Evolutionary conservation across 2,888 invertebrate genomes (phyloP).

Genomic region (Myathropa florea): DNA sequence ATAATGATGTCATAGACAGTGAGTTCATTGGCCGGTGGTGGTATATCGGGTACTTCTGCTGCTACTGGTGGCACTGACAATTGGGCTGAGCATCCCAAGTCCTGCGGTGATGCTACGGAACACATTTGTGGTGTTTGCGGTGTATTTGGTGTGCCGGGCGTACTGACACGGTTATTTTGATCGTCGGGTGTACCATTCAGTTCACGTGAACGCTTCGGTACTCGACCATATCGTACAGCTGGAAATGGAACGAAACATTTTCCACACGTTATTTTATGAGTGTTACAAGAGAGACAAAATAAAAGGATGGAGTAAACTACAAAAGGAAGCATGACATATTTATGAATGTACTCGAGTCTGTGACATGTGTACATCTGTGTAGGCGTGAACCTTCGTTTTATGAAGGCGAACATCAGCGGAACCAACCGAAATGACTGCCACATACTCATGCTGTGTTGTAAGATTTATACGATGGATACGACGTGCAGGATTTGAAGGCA

Average conservation of each 20-base stretch:
- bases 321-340: background rate
- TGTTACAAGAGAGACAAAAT: no score
- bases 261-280: background rate
- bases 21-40: constrained; percentile 81
- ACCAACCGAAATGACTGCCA: no score
- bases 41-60: constrained; percentile 63
- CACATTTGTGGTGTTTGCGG: constrained; percentile 82
- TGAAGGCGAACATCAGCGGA: no score
- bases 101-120: constrained; percentile 81
- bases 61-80: constrained; percentile 61
- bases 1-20: constrained; percentile 90
- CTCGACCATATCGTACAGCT: constrained; percentile 98
- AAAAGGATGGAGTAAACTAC: background rate
- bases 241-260: constrained; percentile 74
- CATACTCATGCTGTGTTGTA: no score
- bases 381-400: no score
- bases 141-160: constrained; percentile 81
- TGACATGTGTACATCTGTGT: no score
- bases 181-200: constrained; percentile 82
- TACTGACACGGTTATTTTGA: constrained; percentile 79
- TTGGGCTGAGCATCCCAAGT: constrained; percentile 78
- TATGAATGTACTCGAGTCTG: no score
- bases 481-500: no score
- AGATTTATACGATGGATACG: no score
- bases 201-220: constrained; percentile 95